Percentiles rank a stretch among this genome's conserved stretches.
Evolutionary conservation across 2,113 vertebrate species (phyloP).

Genomic region (Benitochromis conjunctus): DNA sequence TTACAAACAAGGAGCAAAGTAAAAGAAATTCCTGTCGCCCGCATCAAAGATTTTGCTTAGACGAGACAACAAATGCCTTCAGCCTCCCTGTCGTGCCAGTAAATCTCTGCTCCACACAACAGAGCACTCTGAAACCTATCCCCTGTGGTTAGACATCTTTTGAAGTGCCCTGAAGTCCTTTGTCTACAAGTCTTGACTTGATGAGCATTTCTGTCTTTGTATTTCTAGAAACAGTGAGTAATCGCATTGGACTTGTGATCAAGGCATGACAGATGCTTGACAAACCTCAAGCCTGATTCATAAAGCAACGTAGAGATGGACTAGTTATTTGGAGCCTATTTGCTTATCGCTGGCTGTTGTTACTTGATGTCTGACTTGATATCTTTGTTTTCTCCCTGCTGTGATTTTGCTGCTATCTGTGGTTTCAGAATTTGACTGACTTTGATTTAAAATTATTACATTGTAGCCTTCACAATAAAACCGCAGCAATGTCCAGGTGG

Average conservation of each 20-base stretch:
- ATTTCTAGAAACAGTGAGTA: conserved; percentile 22
- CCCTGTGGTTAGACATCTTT: conserved; percentile 15
- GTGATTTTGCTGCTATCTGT: neutral
- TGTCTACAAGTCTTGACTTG: conserved; percentile 39
- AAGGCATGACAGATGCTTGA: neutral
- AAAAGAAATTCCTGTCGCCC: conserved; percentile 15
- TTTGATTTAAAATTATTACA: neutral
- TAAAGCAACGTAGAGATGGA: neutral
- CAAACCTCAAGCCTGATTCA: conserved; percentile 1
- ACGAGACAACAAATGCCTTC: conserved; percentile 33
- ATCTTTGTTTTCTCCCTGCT: neutral
- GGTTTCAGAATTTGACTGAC: neutral
- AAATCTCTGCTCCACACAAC: conserved; percentile 24
- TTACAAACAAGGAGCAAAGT: conserved; percentile 13
- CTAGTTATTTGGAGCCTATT: conserved; percentile 19
- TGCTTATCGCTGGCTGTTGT: neutral
- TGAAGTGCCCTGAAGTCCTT: conserved; percentile 47
- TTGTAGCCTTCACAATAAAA: neutral
- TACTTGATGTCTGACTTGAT: conserved; percentile 14
- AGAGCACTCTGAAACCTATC: conserved; percentile 26
- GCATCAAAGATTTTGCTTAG: conserved; percentile 33
- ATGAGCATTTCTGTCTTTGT: conserved; percentile 44
- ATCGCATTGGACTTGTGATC: conserved; percentile 23
- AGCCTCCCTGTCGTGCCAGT: conserved; percentile 7
- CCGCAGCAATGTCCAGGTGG: neutral